These are phyloP conservation scores for Drosophila parvula DNA, from an alignment of 1,140 invertebrate genomes.

Conservation along the genomic window DNA sequence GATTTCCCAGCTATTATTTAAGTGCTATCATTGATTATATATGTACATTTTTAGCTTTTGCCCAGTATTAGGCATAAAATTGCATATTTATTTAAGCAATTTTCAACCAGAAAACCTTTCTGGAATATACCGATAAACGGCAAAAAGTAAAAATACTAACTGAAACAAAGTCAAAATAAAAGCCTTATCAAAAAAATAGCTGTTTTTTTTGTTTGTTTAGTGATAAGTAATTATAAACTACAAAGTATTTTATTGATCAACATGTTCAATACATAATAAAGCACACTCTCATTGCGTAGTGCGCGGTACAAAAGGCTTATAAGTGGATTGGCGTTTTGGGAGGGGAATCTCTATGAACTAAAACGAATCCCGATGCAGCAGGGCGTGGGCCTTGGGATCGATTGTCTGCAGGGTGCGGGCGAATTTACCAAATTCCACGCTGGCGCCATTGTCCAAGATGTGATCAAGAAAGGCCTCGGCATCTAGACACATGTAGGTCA, in stretches of 20 bases:
- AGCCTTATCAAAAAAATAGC: neutral
- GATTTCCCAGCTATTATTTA: too few species aligned
- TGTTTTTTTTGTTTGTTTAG: neutral
- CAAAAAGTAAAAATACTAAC: neutral
- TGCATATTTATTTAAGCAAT: neutral
- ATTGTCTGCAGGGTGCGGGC: constrained; percentile 27
- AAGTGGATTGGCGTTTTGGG: neutral
- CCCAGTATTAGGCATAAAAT: too few species aligned
- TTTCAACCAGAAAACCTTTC: neutral
- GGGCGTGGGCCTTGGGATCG: constrained; percentile 27
- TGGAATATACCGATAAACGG: neutral
- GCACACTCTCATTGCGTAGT: neutral
- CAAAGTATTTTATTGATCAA: constrained; percentile 39
- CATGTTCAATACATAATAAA: constrained; percentile 34
- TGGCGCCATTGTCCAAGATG: constrained; percentile 52
- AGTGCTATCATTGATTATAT: too few species aligned
- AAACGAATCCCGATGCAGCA: constrained; percentile 32
- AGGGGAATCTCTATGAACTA: neutral
- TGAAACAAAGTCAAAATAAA: neutral
- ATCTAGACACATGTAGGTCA: constrained; percentile 57
- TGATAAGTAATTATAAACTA: constrained; percentile 21
- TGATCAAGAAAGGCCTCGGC: constrained; percentile 67
- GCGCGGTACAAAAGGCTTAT: constrained; percentile 6
- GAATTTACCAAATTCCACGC: constrained; percentile 47
- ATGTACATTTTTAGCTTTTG: too few species aligned